A percentile compares a stretch with the other conserved stretches of the same genome.
These are phyloP conservation scores for Chaitophorus viminalis DNA, from an alignment of 2,888 invertebrate species.

Conservation along the genomic window DNA sequence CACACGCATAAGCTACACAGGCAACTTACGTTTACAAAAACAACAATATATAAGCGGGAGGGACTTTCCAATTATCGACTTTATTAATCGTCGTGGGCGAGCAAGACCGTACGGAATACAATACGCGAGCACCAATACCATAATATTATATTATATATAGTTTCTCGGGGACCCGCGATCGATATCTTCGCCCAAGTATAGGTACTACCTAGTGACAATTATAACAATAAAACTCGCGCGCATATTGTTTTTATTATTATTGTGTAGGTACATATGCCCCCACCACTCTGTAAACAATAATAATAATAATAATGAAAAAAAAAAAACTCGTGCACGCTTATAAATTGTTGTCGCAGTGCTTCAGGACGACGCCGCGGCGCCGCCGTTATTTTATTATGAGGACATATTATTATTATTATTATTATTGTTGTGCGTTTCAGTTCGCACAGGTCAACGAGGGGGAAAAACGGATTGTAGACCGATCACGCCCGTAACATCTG, in stretches of 20 bases:
- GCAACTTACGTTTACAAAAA: no score
- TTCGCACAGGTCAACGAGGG: not conserved
- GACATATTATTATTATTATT: not conserved
- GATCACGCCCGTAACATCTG: constrained; percentile 6
- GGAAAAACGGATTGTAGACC: not conserved
- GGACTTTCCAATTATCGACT: constrained; percentile 28
- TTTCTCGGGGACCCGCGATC: constrained; percentile 16
- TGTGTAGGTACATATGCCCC: not conserved
- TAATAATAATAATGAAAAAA: not conserved
- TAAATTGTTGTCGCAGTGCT: not conserved
- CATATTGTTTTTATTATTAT: not conserved
- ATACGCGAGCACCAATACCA: not conserved
- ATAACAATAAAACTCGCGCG: constrained; percentile 15
- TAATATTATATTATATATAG: not conserved
- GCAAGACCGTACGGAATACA: not conserved
- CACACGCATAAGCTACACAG: no score
- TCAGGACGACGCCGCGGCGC: not conserved
- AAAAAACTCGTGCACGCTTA: not conserved
- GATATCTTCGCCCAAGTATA: constrained; percentile 13
- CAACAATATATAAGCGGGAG: not conserved
- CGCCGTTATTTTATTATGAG: not conserved
- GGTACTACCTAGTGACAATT: constrained; percentile 39
- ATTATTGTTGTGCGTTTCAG: not conserved
- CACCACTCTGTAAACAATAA: no score
- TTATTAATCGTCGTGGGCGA: constrained; percentile 36